Conservation (phyloP, 1,140 invertebrate genomes). For the Vollenhovia emeryi region DNA sequence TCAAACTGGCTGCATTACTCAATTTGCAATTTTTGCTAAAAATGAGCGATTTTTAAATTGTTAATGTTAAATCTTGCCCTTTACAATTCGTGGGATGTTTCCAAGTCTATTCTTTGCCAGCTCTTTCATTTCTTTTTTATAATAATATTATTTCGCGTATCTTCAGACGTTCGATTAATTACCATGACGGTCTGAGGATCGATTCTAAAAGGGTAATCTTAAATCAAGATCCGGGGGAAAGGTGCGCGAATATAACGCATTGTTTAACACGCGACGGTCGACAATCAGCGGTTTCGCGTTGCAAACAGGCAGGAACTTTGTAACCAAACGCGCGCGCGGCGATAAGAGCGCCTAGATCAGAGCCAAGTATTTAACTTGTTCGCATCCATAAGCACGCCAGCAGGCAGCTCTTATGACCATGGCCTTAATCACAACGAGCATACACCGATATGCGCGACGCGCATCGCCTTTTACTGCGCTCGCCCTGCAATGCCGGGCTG, state of each 20-base stretch:
- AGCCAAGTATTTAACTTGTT: conserved; percentile 71
- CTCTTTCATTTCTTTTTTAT: too few relatives aligned
- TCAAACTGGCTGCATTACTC: too few relatives aligned
- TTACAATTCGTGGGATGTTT: not conserved
- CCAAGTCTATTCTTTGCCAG: not conserved
- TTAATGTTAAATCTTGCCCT: not conserved
- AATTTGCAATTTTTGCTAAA: too few relatives aligned
- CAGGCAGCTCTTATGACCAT: conserved; percentile 68
- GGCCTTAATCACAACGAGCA: conserved; percentile 70
- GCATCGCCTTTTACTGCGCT: conserved; percentile 64
- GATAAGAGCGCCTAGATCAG: conserved; percentile 68
- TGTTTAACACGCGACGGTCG: conserved; percentile 2
- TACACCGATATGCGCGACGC: conserved; percentile 64
- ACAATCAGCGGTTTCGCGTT: conserved; percentile 21
- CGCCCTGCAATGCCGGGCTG: not conserved
- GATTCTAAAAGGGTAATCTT: not conserved
- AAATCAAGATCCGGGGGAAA: not conserved
- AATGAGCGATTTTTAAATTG: too few relatives aligned
- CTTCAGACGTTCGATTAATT: not conserved
- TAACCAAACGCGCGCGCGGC: conserved; percentile 41
- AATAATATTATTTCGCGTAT: too few relatives aligned
- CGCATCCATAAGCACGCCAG: conserved; percentile 64
- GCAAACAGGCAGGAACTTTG: conserved; percentile 50
- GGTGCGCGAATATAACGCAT: not conserved
- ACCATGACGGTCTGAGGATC: not conserved